Conservation (phyloP, 2,888 invertebrate genomes). For the Chaitophorus viminalis region DNA sequence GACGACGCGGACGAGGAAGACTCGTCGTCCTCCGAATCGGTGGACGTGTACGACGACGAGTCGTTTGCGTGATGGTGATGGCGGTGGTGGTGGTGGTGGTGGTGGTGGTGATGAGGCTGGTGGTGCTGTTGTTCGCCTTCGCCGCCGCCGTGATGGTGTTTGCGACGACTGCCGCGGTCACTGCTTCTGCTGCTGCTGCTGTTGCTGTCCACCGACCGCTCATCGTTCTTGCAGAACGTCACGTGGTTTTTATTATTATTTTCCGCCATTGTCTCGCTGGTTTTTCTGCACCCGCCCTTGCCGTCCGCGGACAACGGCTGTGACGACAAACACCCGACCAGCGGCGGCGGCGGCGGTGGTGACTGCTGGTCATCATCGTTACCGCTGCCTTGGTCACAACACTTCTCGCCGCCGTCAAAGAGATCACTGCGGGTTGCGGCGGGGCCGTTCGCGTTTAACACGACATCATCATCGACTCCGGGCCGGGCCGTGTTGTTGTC, state of each 20-base stretch:
- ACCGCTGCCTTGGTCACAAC: too few relatives aligned
- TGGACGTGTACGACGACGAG: constrained; percentile 60
- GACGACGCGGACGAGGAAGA: constrained; percentile 59
- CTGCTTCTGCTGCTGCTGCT: not conserved
- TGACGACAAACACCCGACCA: too few relatives aligned
- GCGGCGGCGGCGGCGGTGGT: not conserved
- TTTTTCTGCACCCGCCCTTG: not conserved
- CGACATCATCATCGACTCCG: not conserved
- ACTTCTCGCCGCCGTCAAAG: not conserved
- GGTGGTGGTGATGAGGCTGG: constrained; percentile 34
- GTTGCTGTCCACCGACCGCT: constrained; percentile 42
- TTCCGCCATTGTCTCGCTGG: not conserved
- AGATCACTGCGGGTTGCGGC: constrained; percentile 43
- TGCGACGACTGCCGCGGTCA: not conserved
- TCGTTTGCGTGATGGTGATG: constrained; percentile 61
- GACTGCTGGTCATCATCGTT: not conserved
- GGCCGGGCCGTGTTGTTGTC: constrained; percentile 37
- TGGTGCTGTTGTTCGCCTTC: constrained; percentile 20
- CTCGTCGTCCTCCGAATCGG: constrained; percentile 63
- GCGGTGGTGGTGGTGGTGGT: constrained; percentile 44
- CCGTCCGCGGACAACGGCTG: not conserved
- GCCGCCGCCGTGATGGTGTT: not conserved
- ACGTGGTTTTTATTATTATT: constrained; percentile 48
- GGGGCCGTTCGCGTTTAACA: not conserved
- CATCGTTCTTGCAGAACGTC: constrained; percentile 44